Base-by-base conservation (phyloP, 2,888 invertebrate species). In the Oeneis ivallda region DNA sequence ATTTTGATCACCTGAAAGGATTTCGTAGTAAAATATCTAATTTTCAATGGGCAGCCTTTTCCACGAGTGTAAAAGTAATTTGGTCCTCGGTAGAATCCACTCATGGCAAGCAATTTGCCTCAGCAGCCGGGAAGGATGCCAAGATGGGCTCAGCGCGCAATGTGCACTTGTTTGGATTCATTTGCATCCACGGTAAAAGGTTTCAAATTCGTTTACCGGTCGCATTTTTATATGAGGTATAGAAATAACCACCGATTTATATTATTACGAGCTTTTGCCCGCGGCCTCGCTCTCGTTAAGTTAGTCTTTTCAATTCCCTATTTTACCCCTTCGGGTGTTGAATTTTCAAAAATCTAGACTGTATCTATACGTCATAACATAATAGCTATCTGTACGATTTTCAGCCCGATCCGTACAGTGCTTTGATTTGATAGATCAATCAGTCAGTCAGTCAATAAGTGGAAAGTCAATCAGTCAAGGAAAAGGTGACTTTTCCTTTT, bases 61-160 rank as follows among this genome's bases (percentile, higher is more conserved):
- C 47, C 60, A 52, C 47, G 60, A 60, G 65, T 60, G 49, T 62
- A 63, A 70, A 68, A 66, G 67, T 66, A 71, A 70, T 71, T 73
- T 69, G 69, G 74, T 72, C 72, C 70, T 54, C 67, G 66, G 70
- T 70, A 70, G 64, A 69, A 71, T 71, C 70, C 70, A 72, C 73
- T 73, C 70, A 70, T 70, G 74, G 65, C 69, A 71, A 72, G 72
- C 72, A 73, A 71, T 75, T 73, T 70, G 71, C 72, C 65, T 71
- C 71, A 74, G 72, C 66, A 67, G 68, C 67, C 70, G 72, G 74
- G 71, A 71, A 67, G 52, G 61, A 54, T 70, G 73, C 72, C 72
- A 72, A 71, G 68, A 61, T 50, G 70, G 62, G 63, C 65, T 61
- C 60, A 37, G 60, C 58, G 65, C 49, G 66, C 68, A 63, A 67